Conservation (phyloP, 64 coral and sea anemone species). For the Platygyra sinensis region DNA sequence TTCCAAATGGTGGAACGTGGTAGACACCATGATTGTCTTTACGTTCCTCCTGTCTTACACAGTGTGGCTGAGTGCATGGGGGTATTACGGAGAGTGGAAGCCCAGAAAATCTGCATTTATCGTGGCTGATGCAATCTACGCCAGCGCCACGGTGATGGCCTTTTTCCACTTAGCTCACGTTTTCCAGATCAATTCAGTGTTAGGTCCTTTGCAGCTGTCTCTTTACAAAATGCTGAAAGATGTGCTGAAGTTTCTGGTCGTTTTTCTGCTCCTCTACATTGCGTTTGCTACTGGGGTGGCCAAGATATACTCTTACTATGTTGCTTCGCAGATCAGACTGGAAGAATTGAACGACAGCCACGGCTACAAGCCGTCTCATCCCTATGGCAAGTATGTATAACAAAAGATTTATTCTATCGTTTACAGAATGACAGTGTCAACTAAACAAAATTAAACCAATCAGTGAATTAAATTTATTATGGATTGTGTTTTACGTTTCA, state of each 20-base stretch:
- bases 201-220: constrained; percentile 47
- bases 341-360: too few species aligned
- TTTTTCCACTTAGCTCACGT: background rate
- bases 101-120: background rate
- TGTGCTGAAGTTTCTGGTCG: constrained; percentile 24
- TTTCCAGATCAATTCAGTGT: constrained; percentile 33
- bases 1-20: constrained; percentile 15
- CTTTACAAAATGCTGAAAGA: constrained; percentile 24
- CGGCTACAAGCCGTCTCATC: too few species aligned
- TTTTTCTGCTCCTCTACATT: constrained; percentile 20
- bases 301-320: constrained; percentile 43
- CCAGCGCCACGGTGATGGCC: background rate
- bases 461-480: background rate
- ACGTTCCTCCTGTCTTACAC: background rate
- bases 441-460: too few species aligned
- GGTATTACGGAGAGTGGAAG: background rate
- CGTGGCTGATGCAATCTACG: background rate
- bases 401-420: too few species aligned
- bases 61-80: background rate
- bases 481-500: background rate
- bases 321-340: background rate
- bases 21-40: background rate
- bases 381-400: too few species aligned
- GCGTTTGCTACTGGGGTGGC: constrained; percentile 30
- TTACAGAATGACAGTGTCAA: too few species aligned